These are phyloP conservation scores for Lateolabrax maculatus DNA, from an alignment of 2,797 vertebrate species.

Conservation along the genomic window DNA sequence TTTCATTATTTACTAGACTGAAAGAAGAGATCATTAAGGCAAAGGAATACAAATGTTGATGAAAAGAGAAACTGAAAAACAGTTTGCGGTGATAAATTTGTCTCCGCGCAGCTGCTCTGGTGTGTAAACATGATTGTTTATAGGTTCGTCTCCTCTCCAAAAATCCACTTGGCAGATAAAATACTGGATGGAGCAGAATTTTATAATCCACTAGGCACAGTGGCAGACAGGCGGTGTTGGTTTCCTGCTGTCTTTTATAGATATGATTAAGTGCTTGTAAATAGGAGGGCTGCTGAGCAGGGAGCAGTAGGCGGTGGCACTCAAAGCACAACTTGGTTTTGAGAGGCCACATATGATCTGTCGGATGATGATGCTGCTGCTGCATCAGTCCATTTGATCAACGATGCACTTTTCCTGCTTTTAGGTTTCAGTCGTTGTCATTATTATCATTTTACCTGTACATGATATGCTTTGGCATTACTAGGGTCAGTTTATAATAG, in stretches of 20 bases:
- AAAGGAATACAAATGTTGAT: constrained; percentile 43
- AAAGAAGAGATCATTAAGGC: constrained; percentile 45
- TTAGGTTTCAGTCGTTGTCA: not conserved
- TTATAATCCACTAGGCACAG: constrained; percentile 64
- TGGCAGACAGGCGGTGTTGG: constrained; percentile 61
- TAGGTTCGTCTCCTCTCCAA: constrained; percentile 62
- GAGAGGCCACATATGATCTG: not conserved
- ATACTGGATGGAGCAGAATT: constrained; percentile 60
- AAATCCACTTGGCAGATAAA: constrained; percentile 72
- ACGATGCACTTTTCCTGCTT: not conserved
- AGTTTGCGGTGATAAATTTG: constrained; percentile 57
- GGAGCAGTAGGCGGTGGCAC: not conserved
- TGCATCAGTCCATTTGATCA: not conserved
- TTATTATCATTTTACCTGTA: not conserved
- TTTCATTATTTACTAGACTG: constrained; percentile 55
- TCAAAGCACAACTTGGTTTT: not conserved
- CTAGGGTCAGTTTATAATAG: not conserved
- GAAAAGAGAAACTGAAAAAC: constrained; percentile 55
- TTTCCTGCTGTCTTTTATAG: constrained; percentile 57
- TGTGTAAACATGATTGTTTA: constrained; percentile 58
- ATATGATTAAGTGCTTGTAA: constrained; percentile 57
- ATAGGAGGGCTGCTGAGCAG: constrained; percentile 26
- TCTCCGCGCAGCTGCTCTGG: constrained; percentile 64
- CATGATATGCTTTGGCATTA: not conserved
- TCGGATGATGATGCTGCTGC: not conserved